Percentiles rank a stretch among this genome's conserved stretches.
Conservation (phyloP, 2,888 invertebrate species). For the Liopterus haemorrhoidalis region DNA sequence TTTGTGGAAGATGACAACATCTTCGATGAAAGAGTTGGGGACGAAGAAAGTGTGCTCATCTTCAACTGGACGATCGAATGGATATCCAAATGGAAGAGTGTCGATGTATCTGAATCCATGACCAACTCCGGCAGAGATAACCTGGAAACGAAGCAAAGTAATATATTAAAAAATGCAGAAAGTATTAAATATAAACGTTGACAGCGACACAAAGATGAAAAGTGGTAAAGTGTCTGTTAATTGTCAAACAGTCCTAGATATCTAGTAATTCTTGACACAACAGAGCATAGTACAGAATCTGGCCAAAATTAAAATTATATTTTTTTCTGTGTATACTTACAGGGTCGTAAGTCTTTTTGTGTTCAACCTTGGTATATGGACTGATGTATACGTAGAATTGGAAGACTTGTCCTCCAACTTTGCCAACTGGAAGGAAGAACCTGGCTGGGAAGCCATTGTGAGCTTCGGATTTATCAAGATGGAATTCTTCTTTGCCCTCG, state of each 20-base stretch:
- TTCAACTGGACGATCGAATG: constrained; percentile 63
- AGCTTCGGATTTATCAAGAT: constrained; percentile 50
- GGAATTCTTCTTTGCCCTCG: constrained; percentile 50
- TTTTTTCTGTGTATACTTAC: constrained; percentile 46
- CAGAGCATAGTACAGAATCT: too few relatives aligned
- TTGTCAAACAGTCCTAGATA: too few relatives aligned
- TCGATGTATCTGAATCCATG: constrained; percentile 54
- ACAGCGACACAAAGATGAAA: too few relatives aligned
- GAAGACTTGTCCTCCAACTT: constrained; percentile 54
- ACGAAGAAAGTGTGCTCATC: constrained; percentile 53
- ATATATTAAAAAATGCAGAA: too few relatives aligned
- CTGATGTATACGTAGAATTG: constrained; percentile 49
- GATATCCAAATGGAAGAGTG: constrained; percentile 63
- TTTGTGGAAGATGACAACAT: constrained; percentile 60
- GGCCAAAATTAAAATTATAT: too few relatives aligned
- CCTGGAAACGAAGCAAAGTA: too few relatives aligned
- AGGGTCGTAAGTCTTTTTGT: constrained; percentile 38
- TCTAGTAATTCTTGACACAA: too few relatives aligned
- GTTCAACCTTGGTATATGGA: constrained; percentile 33
- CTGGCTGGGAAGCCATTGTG: constrained; percentile 66
- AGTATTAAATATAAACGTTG: too few relatives aligned
- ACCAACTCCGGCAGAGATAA: constrained; percentile 49
- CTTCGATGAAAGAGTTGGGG: constrained; percentile 62
- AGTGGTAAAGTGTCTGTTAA: constrained; percentile 45
- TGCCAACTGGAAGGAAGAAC: constrained; percentile 66